These are phyloP conservation scores for Tillus elongatus DNA, from an alignment of 2,888 invertebrate genomes.

Conservation along the genomic window DNA sequence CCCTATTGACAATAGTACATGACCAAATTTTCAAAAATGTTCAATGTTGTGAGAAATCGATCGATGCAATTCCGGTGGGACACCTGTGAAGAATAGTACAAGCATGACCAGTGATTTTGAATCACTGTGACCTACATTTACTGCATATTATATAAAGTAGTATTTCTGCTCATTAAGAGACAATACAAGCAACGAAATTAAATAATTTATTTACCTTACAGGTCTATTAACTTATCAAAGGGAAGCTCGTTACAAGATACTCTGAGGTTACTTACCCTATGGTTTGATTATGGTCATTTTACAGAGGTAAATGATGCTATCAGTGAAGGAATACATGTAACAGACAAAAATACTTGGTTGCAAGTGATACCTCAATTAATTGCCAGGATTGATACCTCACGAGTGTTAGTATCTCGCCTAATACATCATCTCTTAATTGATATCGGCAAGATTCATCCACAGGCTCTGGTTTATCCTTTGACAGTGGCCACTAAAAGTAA, in stretches of 20 bases:
- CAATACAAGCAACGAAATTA: too few species aligned
- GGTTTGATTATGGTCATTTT: slow-evolving; percentile 97
- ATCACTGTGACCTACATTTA: too few species aligned
- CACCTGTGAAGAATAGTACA: too few species aligned
- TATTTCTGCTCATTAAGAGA: too few species aligned
- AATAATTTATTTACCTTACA: slow-evolving; percentile 37
- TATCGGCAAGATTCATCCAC: slow-evolving; percentile 93
- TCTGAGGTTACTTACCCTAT: slow-evolving; percentile 81
- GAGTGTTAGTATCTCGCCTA: slow-evolving; percentile 77
- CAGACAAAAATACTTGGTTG: slow-evolving; percentile 97
- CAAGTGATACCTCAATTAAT: slow-evolving; percentile 99
- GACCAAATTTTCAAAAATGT: too few species aligned
- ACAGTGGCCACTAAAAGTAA: slow-evolving; percentile 96
- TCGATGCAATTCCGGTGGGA: too few species aligned
- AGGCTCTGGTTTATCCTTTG: slow-evolving; percentile 89
- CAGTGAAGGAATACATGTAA: slow-evolving; percentile 81
- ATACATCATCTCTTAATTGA: slow-evolving; percentile 92
- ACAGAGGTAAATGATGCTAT: slow-evolving; percentile 90
- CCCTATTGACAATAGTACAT: too few species aligned
- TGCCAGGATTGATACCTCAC: slow-evolving; percentile 91
- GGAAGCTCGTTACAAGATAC: slow-evolving; percentile 95
- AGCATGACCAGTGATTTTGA: too few species aligned
- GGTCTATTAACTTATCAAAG: slow-evolving; percentile 85
- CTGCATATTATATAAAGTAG: too few species aligned
- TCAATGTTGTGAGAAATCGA: too few species aligned